phyloP scores from a whole-genome alignment of 2,888 invertebrate species.

The Philereme vetulata region DNA sequence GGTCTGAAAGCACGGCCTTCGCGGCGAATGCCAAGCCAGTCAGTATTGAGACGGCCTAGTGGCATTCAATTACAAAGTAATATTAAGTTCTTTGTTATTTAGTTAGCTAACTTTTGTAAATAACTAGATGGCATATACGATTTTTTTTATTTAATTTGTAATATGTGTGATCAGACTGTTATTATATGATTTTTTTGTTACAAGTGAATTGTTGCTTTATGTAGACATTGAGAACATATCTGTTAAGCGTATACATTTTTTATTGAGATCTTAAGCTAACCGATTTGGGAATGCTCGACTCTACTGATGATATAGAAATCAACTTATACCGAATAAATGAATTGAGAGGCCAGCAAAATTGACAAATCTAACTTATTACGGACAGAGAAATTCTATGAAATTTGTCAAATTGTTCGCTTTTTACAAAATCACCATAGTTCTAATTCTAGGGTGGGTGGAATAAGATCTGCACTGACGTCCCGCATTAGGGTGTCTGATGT shows the following conservation, averaged over 20 bases:
- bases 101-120: conserved; percentile 83
- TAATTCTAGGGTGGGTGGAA: too few relatives aligned
- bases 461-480: too few relatives aligned
- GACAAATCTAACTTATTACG: too few relatives aligned
- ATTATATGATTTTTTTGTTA: conserved; percentile 82
- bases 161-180: conserved; percentile 84
- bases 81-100: conserved; percentile 81
- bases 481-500: too few relatives aligned
- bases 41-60: conserved; percentile 76
- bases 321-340: background rate
- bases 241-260: conserved; percentile 63
- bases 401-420: too few relatives aligned
- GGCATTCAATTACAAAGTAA: conserved; percentile 71
- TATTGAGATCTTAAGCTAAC: conserved; percentile 37
- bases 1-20: conserved; percentile 20
- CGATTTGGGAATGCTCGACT: conserved; percentile 4
- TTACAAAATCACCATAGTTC: too few relatives aligned
- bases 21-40: conserved; percentile 67
- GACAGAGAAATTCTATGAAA: too few relatives aligned
- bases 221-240: conserved; percentile 73
- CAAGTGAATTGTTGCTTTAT: conserved; percentile 79
- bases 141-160: conserved; percentile 81
- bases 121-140: conserved; percentile 76
- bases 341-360: too few relatives aligned
- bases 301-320: background rate